Evolutionary conservation across 2,888 invertebrate species (phyloP).

Genomic region (Orchestes rusci): DNA sequence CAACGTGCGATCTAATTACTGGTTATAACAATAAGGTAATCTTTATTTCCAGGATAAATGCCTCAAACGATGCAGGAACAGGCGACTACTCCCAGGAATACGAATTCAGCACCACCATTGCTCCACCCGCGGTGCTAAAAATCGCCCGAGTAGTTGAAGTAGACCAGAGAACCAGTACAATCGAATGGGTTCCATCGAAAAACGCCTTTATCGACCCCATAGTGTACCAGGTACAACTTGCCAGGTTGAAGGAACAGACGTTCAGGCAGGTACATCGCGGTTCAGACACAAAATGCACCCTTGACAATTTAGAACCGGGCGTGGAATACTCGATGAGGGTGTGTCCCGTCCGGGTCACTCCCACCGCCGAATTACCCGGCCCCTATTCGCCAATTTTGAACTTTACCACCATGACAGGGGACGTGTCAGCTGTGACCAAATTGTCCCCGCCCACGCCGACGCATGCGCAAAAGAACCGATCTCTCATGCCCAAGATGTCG

Average conservation of each 20-base stretch:
- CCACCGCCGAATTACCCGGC: conserved; percentile 55
- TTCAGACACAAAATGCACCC: conserved; percentile 52
- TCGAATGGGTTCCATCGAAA: conserved; percentile 59
- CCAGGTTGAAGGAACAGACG: conserved; percentile 53
- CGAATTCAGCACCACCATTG: conserved; percentile 64
- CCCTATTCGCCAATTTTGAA: conserved; percentile 62
- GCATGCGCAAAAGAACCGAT: conserved; percentile 27
- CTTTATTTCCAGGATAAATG: conserved; percentile 67
- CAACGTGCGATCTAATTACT: too few relatives aligned
- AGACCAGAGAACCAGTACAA: conserved; percentile 48
- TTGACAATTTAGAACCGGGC: conserved; percentile 65
- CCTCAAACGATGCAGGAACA: conserved; percentile 77
- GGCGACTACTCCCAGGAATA: conserved; percentile 69
- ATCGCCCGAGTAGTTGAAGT: conserved; percentile 57
- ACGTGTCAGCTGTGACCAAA: conserved; percentile 41
- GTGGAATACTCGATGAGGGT: conserved; percentile 72
- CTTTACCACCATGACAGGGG: conserved; percentile 47
- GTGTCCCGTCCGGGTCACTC: conserved; percentile 62
- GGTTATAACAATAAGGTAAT: too few relatives aligned
- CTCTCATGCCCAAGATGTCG: conserved; percentile 28
- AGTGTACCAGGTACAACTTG: conserved; percentile 68
- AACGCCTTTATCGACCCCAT: conserved; percentile 57
- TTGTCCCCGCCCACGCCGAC: conserved; percentile 31
- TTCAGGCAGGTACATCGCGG: conserved; percentile 64
- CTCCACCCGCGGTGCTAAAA: conserved; percentile 76